Conservation (phyloP, 2,797 vertebrate species). For the Valencia hispanica region DNA sequence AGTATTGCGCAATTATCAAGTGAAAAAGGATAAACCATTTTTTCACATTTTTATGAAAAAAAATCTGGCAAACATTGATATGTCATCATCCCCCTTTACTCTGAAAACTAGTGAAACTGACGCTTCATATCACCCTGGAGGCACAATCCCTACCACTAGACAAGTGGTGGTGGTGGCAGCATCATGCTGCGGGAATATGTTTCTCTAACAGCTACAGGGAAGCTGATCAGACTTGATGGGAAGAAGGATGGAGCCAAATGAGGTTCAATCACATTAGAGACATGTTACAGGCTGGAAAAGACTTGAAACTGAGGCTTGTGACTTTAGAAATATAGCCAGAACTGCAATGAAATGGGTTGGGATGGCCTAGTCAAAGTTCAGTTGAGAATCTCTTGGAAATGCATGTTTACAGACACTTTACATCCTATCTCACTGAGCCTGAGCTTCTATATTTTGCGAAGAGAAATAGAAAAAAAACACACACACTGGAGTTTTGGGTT, state of each 20-base stretch:
- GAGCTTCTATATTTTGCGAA: too few relatives aligned
- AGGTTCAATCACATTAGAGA: background rate
- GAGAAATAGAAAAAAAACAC: too few relatives aligned
- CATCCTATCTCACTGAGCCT: too few relatives aligned
- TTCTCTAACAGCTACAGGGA: background rate
- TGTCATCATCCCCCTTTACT: background rate
- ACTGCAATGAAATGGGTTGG: background rate
- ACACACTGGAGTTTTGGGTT: background rate
- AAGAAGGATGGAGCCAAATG: background rate
- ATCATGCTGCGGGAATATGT: background rate
- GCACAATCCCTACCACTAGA: too few relatives aligned
- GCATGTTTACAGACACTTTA: background rate
- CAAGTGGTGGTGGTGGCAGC: background rate
- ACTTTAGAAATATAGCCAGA: background rate
- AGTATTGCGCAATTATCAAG: background rate
- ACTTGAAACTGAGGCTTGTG: background rate
- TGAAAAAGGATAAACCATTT: background rate
- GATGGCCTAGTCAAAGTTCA: background rate
- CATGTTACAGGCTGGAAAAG: background rate
- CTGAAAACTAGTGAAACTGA: background rate
- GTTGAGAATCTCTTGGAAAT: background rate
- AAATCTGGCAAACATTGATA: background rate
- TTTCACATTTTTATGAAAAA: background rate
- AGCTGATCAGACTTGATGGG: background rate
- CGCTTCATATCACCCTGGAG: background rate